These are phyloP conservation scores for Eristalis tenax DNA, from an alignment of 2,888 invertebrate genomes.

Conservation along the genomic window DNA sequence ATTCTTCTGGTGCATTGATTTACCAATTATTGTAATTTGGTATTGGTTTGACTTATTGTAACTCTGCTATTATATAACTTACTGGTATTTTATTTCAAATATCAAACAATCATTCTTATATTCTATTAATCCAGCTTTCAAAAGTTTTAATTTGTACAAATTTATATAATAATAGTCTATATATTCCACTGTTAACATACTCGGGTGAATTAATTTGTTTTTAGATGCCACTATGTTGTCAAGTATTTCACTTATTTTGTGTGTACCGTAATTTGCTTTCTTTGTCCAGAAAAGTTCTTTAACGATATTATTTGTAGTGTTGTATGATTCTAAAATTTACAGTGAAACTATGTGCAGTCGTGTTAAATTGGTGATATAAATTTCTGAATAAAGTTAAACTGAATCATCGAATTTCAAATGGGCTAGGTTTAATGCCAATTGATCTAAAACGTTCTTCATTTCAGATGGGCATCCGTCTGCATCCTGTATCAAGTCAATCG, in stretches of 20 bases:
- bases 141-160: constrained; percentile 40
- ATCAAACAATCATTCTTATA: constrained; percentile 12
- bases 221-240: constrained; percentile 30
- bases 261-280: constrained; percentile 39
- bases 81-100: constrained; percentile 20
- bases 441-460: no score
- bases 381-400: no score
- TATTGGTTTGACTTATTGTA: constrained; percentile 9
- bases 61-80: constrained; percentile 19
- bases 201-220: constrained; percentile 45
- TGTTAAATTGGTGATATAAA: constrained; percentile 28
- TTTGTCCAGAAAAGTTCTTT: constrained; percentile 21
- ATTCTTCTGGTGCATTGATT: neutral
- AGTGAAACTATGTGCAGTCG: constrained; percentile 22
- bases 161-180: constrained; percentile 27
- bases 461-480: no score
- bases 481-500: no score
- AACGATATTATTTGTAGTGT: neutral
- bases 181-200: constrained; percentile 41
- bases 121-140: constrained; percentile 1
- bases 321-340: constrained; percentile 4
- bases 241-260: no score
- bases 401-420: no score
- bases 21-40: neutral
- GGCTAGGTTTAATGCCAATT: no score